Conservation (phyloP, 1,140 invertebrate genomes). For the Aphis gossypii region DNA sequence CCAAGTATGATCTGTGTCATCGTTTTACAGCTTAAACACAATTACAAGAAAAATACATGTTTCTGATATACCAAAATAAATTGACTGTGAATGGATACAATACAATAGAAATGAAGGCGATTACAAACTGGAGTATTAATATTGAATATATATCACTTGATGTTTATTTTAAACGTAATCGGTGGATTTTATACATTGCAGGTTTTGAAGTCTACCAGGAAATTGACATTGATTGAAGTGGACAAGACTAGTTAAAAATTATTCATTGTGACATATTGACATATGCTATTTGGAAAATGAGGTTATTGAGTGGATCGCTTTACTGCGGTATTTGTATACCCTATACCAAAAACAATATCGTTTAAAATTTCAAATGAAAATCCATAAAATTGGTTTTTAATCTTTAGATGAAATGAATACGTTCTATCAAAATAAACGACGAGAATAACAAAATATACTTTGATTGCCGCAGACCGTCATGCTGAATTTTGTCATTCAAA, state of each 20-base stretch:
- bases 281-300: background rate
- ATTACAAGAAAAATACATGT: background rate
- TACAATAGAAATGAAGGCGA: background rate
- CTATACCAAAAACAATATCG: background rate
- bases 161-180: background rate
- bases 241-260: background rate
- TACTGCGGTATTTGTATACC: background rate
- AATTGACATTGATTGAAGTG: background rate
- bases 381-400: constrained; percentile 11
- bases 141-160: background rate
- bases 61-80: background rate
- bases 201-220: background rate
- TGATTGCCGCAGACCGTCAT: background rate
- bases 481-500: background rate
- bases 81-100: background rate
- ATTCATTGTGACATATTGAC: background rate
- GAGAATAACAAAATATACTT: no score
- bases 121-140: background rate
- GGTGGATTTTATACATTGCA: background rate
- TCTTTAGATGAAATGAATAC: background rate
- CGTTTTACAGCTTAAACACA: background rate
- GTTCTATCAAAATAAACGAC: background rate
- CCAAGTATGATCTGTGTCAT: background rate
- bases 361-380: background rate
- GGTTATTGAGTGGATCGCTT: background rate